A percentile compares a stretch with the other conserved stretches of the same genome.
phyloP scores from a whole-genome alignment of 2,113 vertebrate species.

The Aramus guarauna region DNA sequence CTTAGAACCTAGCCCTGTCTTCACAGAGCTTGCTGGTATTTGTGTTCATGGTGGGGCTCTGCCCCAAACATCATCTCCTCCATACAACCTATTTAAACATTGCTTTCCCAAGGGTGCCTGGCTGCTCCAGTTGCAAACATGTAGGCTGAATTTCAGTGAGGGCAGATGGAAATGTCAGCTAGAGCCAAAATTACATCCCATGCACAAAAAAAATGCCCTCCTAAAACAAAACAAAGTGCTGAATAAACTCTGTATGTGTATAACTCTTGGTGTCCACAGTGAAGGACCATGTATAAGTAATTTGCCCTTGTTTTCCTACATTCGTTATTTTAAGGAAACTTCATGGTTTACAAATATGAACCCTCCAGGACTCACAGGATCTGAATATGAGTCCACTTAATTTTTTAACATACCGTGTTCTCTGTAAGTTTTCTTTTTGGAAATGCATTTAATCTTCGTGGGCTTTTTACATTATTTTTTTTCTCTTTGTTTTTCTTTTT shows the following conservation, averaged over 20 bases:
- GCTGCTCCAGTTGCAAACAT: neutral
- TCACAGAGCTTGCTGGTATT: neutral
- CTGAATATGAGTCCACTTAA: neutral
- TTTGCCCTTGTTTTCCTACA: neutral
- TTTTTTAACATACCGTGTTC: neutral
- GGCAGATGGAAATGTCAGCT: neutral
- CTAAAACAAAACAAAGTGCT: neutral
- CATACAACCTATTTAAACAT: neutral
- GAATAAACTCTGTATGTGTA: neutral
- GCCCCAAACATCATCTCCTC: neutral
- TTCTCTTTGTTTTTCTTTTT: neutral
- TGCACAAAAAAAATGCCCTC: neutral
- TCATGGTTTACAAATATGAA: conserved; percentile 3
- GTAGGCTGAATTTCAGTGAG: neutral
- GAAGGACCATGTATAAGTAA: neutral
- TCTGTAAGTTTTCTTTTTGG: neutral
- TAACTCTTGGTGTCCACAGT: neutral
- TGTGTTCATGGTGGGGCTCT: neutral
- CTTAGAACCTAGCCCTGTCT: neutral
- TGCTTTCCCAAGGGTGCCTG: neutral
- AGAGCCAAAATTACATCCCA: neutral
- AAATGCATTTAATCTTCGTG: neutral
- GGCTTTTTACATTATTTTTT: neutral
- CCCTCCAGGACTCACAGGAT: neutral
- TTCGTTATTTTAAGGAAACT: neutral